Conservation (phyloP, 2,113 vertebrate species). For the Agelaius tricolor region DNA sequence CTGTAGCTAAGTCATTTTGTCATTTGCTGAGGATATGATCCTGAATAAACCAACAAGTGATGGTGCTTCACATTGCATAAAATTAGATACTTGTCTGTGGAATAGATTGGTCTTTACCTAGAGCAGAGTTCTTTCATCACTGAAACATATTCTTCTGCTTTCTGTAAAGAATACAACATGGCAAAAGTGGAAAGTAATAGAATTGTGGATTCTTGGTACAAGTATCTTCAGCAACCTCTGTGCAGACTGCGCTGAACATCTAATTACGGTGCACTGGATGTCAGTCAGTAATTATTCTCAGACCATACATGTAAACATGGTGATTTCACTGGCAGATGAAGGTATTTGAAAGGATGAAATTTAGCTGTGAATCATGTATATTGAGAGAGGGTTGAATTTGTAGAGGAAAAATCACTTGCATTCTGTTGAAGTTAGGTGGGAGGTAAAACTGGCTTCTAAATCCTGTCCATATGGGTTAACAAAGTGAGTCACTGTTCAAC, state of each 20-base stretch:
- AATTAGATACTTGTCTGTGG: neutral
- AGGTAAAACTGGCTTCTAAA: neutral
- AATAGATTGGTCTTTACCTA: neutral
- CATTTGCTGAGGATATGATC: neutral
- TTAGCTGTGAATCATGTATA: neutral
- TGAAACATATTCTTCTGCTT: neutral
- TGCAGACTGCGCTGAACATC: neutral
- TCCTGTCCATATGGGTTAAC: neutral
- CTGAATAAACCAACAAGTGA: neutral
- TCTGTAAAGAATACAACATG: neutral
- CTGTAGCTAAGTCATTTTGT: neutral
- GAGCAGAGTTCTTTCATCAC: neutral
- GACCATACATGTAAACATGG: neutral
- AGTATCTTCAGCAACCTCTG: neutral
- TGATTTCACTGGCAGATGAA: neutral
- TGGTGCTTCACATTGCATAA: neutral
- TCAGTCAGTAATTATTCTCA: neutral
- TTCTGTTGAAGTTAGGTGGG: neutral
- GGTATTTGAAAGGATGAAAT: neutral
- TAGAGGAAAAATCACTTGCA: neutral
- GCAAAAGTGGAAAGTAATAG: neutral
- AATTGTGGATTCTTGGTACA: neutral
- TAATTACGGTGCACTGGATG: neutral
- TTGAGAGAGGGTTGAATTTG: neutral
- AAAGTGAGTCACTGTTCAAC: conserved; percentile 1